phyloP scores from a whole-genome alignment of 2,797 vertebrate genomes.

The Anniella stebbinsi region DNA sequence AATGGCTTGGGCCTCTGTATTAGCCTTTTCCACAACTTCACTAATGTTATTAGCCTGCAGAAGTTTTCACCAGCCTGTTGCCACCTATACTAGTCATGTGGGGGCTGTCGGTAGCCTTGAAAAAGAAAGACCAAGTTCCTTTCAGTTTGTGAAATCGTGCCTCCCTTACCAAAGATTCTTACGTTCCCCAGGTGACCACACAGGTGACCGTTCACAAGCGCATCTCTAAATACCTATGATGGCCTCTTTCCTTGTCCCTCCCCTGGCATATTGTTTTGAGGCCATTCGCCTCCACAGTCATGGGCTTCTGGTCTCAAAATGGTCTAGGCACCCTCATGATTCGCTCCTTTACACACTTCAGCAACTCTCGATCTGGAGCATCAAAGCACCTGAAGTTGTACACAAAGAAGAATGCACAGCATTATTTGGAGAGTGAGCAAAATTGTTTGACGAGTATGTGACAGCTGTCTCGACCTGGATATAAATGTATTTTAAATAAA shows the following conservation, averaged over 20 bases:
- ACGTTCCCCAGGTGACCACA: background rate
- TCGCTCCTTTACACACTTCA: background rate
- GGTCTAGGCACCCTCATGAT: background rate
- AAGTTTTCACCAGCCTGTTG: background rate
- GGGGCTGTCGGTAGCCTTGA: background rate
- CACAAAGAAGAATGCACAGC: background rate
- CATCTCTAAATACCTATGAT: background rate
- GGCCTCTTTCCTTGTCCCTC: too few relatives aligned
- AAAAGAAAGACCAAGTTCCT: background rate
- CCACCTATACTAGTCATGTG: too few relatives aligned
- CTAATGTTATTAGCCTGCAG: background rate
- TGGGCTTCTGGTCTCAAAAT: background rate
- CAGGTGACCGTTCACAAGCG: too few relatives aligned
- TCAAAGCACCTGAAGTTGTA: background rate
- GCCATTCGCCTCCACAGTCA: fast-evolving
- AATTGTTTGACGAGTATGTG: background rate
- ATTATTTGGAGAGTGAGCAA: background rate
- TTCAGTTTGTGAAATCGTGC: background rate
- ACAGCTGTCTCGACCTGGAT: background rate
- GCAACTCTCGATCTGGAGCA: background rate
- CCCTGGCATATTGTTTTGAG: background rate
- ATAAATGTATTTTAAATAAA: background rate
- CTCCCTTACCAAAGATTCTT: background rate
- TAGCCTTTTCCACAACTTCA: background rate
- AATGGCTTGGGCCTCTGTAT: too few relatives aligned